Base-by-base conservation (phyloP, 1,140 invertebrate genomes). In the Drosophila pallidifrons region DNA sequence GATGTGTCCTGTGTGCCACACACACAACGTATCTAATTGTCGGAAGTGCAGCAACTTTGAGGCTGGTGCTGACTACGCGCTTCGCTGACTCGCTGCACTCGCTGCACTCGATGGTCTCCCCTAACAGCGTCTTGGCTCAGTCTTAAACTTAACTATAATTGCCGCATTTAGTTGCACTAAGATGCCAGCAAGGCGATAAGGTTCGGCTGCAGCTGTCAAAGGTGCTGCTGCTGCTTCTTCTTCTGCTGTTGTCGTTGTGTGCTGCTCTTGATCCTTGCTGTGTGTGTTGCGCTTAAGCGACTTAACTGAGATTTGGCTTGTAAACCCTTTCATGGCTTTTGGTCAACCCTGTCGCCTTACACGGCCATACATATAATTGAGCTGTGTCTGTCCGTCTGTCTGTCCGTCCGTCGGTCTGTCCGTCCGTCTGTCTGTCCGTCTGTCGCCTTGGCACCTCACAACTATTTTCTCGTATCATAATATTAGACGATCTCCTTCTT, bases 21-120 rank as follows among this genome's bases (percentile, higher is more conserved):
- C 20, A 13, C 11, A 5, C 41, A n/a, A 2, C 41, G 41, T n/a
- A n/a, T 13, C 41, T 86, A 86, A 87, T 88, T 87, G 82, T 83
- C 80, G 82, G 82, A 87, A 88, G 83, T 87, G 70, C 70, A 88
- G 75, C 77, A 80, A 83, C 83, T 88, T 80, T 75, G 63, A 79
- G 61, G 49, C 70, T 78, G 77, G 25, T 74, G 20, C 46, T 52
- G 64, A 43, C 75, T 82, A 52, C 20, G 63, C 79, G 83, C 83
- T 80, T 75, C 32, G 72, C 55, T 87, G 83, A 68, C 49, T 69
- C 43, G 16, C n/a, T 16, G 25, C 2, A 3, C 2, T 25, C 15
- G 46, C 20, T 30, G 81, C n/a, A 54, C 30, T 51, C 15, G 30
- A 46, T 15, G 51, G 16, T 16, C 16, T n/a, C 5, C 30, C 38